Evolutionary conservation across 2,797 vertebrate genomes (phyloP).

Genomic region (Trematomus bernacchii): DNA sequence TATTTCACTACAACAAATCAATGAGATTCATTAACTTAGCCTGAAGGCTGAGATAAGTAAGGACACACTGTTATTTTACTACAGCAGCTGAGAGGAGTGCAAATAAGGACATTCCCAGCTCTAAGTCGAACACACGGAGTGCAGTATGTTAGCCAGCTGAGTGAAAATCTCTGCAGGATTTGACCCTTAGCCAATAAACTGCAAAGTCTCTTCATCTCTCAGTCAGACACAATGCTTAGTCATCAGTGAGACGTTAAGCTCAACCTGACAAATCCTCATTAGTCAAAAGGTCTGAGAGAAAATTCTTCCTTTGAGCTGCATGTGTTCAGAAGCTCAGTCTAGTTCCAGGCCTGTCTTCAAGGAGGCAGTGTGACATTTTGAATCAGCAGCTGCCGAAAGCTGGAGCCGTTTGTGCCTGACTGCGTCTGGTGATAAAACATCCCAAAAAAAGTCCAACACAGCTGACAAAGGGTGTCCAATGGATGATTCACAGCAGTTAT

Average conservation of each 20-base stretch:
- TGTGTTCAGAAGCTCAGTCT: slow-evolving; percentile 37
- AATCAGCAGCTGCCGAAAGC: slow-evolving; percentile 33
- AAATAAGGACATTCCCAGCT: slow-evolving; percentile 54
- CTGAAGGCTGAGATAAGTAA: slow-evolving; percentile 54
- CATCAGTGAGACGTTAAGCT: slow-evolving; percentile 51
- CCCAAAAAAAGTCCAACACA: neutral
- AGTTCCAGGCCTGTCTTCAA: slow-evolving; percentile 6
- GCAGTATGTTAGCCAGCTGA: slow-evolving; percentile 70
- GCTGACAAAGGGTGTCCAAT: slow-evolving; percentile 18
- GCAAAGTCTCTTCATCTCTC: slow-evolving; percentile 53
- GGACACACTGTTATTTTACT: slow-evolving; percentile 45
- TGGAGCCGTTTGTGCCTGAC: slow-evolving; percentile 12
- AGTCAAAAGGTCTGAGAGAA: slow-evolving; percentile 57
- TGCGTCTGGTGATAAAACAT: slow-evolving; percentile 19
- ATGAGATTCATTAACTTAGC: slow-evolving; percentile 62
- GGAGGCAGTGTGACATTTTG: slow-evolving; percentile 39
- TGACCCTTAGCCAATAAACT: slow-evolving; percentile 72
- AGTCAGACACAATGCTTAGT: slow-evolving; percentile 69
- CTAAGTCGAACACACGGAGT: slow-evolving; percentile 59
- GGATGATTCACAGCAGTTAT: slow-evolving; percentile 36
- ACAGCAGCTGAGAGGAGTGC: slow-evolving; percentile 47
- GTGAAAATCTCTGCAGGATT: slow-evolving; percentile 67
- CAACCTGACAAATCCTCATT: slow-evolving; percentile 68
- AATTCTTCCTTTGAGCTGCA: slow-evolving; percentile 51
- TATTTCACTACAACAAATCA: slow-evolving; percentile 65